phyloP scores from a whole-genome alignment of 2,797 vertebrate genomes.

The Amphiprion clarkii region DNA sequence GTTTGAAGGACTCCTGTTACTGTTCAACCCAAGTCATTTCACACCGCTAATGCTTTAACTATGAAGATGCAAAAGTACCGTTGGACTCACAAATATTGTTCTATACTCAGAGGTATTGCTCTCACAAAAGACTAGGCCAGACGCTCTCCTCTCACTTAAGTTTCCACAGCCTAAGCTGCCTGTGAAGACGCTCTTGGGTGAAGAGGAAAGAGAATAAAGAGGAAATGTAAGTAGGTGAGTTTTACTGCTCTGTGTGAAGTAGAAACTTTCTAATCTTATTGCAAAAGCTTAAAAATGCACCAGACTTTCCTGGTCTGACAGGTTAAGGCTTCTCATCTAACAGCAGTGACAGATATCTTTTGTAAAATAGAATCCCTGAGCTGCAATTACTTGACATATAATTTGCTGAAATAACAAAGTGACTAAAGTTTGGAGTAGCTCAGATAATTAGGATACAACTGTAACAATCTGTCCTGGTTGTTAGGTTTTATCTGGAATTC shows the following conservation, averaged over 20 bases:
- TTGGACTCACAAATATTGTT: conserved; percentile 94
- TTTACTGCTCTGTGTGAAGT: not conserved
- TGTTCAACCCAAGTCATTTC: conserved; percentile 58
- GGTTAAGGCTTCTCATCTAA: conserved; percentile 1
- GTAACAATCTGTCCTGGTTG: not conserved
- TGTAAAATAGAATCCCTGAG: conserved; percentile 4
- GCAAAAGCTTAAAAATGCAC: not conserved
- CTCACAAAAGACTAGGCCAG: conserved; percentile 97
- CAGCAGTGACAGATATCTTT: conserved; percentile 1
- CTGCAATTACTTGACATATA: not conserved
- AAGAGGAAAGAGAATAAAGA: conserved; percentile 80
- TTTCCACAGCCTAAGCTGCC: conserved; percentile 96
- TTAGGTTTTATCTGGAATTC: conserved; percentile 27
- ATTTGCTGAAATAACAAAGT: not conserved
- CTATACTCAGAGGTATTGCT: conserved; percentile 92
- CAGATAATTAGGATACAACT: not conserved
- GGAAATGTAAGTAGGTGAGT: conserved; percentile 24
- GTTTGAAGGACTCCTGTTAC: conserved; percentile 46
- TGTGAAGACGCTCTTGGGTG: conserved; percentile 94
- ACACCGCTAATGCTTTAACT: conserved; percentile 68
- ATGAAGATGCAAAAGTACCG: conserved; percentile 77
- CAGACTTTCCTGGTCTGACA: too few species aligned
- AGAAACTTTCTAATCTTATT: conserved; percentile 14
- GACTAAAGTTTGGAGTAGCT: not conserved
- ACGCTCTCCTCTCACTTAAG: conserved; percentile 95